Evolutionary conservation across 2,113 vertebrate genomes (phyloP).

Genomic region (Murina feae): DNA sequence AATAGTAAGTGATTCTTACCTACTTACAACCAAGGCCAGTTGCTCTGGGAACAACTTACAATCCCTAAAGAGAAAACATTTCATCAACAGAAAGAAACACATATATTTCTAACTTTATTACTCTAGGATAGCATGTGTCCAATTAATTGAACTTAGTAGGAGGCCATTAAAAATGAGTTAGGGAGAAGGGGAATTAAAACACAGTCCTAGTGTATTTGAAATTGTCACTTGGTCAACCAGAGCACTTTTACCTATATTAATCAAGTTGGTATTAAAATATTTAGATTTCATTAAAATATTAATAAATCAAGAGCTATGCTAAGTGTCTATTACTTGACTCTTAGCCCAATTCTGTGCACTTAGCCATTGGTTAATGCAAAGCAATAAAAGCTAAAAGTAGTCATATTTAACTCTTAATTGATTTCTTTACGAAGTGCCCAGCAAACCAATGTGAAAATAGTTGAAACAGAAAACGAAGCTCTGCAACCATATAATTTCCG

Average conservation of each 20-base stretch:
- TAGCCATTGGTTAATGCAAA: not conserved
- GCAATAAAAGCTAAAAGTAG: not conserved
- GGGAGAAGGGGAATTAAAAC: not conserved
- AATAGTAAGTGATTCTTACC: not conserved
- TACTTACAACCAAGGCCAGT: not conserved
- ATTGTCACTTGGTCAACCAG: not conserved
- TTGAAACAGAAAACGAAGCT: not conserved
- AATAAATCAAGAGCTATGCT: not conserved
- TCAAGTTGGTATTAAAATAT: not conserved
- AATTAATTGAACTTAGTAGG: constrained; percentile 34
- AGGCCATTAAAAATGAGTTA: constrained; percentile 10
- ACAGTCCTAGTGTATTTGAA: not conserved
- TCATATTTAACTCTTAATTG: not conserved
- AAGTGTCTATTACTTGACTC: not conserved
- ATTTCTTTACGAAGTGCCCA: not conserved
- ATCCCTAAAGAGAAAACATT: not conserved
- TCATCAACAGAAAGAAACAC: not conserved
- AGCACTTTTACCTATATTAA: not conserved
- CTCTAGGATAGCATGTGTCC: not conserved
- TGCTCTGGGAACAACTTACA: not conserved
- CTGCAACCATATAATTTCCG: not conserved
- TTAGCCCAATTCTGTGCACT: not conserved
- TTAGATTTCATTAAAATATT: constrained; percentile 23
- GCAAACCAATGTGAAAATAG: not conserved
- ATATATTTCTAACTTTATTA: not conserved